A percentile compares a stretch with the other conserved stretches of the same genome.
Evolutionary conservation across 2,797 vertebrate genomes (phyloP).

Genomic region (Gila robusta): DNA sequence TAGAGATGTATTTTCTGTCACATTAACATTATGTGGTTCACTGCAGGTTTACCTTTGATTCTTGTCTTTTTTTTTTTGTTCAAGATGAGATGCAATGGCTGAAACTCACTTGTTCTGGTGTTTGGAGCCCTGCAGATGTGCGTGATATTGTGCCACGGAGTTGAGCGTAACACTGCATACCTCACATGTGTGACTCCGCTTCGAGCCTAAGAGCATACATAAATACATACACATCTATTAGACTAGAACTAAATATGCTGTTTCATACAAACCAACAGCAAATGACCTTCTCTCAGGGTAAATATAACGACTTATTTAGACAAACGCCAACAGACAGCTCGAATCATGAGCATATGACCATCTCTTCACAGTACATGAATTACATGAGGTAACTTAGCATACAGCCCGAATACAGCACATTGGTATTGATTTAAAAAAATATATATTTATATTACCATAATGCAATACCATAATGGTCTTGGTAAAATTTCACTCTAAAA

Average conservation of each 20-base stretch:
- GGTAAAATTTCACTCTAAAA: too few relatives aligned
- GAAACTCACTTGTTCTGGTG: slow-evolving; percentile 69
- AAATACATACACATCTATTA: slow-evolving; percentile 22
- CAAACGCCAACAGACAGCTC: neutral
- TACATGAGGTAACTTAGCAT: neutral
- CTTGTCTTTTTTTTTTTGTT: neutral
- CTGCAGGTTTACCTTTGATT: neutral
- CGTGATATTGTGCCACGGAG: slow-evolving; percentile 73
- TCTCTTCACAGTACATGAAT: neutral
- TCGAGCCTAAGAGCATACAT: slow-evolving; percentile 60
- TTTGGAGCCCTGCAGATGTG: slow-evolving; percentile 72
- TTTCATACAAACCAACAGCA: neutral
- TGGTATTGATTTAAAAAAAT: neutral
- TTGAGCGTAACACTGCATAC: slow-evolving; percentile 72
- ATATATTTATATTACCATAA: too few relatives aligned
- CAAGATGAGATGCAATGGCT: neutral
- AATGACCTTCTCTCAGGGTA: slow-evolving; percentile 1
- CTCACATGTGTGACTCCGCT: slow-evolving; percentile 70
- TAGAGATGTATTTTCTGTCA: neutral
- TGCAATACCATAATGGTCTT: neutral
- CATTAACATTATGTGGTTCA: slow-evolving; percentile 1
- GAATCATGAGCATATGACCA: neutral
- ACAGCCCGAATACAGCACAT: neutral
- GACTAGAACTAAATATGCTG: neutral
- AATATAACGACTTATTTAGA: neutral